Evolutionary conservation across 2,797 vertebrate genomes (phyloP), one percentile per base, ranked within the genome.

Genomic region (Xiphophorus birchmanni): DNA sequence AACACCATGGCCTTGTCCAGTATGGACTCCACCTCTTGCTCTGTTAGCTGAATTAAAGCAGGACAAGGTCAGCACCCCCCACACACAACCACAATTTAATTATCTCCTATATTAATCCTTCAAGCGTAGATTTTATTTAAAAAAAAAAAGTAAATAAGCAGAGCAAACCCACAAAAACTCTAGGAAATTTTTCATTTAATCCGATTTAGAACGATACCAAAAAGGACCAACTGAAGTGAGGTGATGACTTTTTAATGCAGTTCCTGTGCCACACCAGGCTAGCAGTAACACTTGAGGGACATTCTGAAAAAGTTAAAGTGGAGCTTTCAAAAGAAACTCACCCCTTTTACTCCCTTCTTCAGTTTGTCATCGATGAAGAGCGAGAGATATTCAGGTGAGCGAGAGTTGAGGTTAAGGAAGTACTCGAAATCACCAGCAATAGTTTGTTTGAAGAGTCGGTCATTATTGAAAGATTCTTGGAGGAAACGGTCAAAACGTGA

Each of bases 301-400:
- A 0, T 73, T 74, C 26, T 32, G 15, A 44, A 76, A 82, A 85
- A 32, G 48, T 72, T 42, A 11, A 74, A 54, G n/a, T 11, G 21
- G 8, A 58, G 78, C 56, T 7, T 73, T 74, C n/a, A 1, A n/a
- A 69, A 35, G 74, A 4, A 12, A 95, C 98, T 97, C 92, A 99
- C 98, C 93, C 99, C 98, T 96, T 99, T 99, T 12, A 99, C 98
- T 84, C 99, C 99, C 89, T 99, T 99, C 95, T 99, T 99, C 90
- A 99, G 95, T 87, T 99, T 99, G 94, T 99, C 99, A 18, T 99
- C 99, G 86, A 99, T 99, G 95, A 99, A 99, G 94, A 99, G 97
- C 11, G 99, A 99, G 94, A 99, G 98, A 94, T 99, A 99, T 94
- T 99, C 99, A 0, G 99, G 99, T 26, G 98, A 99, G 82, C 99